A percentile compares a stretch with the other conserved stretches of the same genome.
Evolutionary conservation across 2,113 vertebrate genomes (phyloP).

Genomic region (Cochlearius cochlearius): DNA sequence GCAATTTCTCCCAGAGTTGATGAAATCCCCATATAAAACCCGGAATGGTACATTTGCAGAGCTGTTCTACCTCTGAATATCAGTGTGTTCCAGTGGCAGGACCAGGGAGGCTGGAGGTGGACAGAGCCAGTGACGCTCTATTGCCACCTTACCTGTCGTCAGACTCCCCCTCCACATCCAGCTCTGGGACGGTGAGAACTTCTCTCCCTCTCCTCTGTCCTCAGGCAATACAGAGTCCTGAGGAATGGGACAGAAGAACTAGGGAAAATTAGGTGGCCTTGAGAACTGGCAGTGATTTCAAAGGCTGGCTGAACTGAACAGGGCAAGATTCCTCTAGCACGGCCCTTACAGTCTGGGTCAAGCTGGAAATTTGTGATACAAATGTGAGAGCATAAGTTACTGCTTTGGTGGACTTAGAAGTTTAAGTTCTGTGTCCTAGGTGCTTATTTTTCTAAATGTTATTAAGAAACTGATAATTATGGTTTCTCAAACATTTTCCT

Average conservation of each 20-base stretch:
- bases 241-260: not conserved
- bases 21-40: no score
- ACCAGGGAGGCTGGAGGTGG: no score
- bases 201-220: not conserved
- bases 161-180: not conserved
- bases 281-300: not conserved
- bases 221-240: not conserved
- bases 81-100: no score
- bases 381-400: not conserved
- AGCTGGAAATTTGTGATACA: not conserved
- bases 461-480: not conserved
- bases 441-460: not conserved
- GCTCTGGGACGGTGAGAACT: fast-evolving
- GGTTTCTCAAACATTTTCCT: not conserved
- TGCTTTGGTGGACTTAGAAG: not conserved
- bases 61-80: no score
- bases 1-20: no score
- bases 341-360: not conserved
- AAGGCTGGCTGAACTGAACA: not conserved
- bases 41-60: no score
- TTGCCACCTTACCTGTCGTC: not conserved
- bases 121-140: no score
- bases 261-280: not conserved
- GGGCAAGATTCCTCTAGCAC: not conserved
- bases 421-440: not conserved